Evolutionary conservation across 2,113 vertebrate genomes (phyloP), one percentile per base, ranked within the genome.

Genomic region (Geococcyx californianus): DNA sequence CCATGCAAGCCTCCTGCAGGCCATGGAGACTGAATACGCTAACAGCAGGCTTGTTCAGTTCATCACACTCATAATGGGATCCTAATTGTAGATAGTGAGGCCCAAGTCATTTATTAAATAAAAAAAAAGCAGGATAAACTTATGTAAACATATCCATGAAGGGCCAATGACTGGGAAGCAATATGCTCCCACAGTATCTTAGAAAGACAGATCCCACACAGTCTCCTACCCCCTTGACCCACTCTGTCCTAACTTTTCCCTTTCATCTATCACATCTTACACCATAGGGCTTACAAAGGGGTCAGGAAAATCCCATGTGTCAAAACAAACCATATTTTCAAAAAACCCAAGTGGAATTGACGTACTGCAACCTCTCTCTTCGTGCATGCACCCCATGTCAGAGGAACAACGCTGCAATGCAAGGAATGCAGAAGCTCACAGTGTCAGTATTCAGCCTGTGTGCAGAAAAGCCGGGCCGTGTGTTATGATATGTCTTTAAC

Each of bases 1-100:
- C 29, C 34, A 34, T 0, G 0, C 0, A 0, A 66, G 13, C 42
- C 55, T 74, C 47, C 36, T 31, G 21, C 0, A 1, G 33, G 36
- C 26, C 19, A 10, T 5, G 6, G 51, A 82, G 34, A 44, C 19
- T 36, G 21, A 82, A 72, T 34, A 82, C 34, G 63, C 14, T 16
- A 87, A 3, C 7, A 44, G 31, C 55, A 77, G 42, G 47, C 63
- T 16, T 1, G 1, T 6, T 74, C 36, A 38, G 31, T 25, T 87
- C 40, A 81, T 45, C 25, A 12, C 42, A 38, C 24, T 70, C 1
- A 0, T 29, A 83, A 83, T 19, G 33, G 18, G 16, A 77, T 63
- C 23, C 52, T 83, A 74, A 74, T 1, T 59, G 75, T 14, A 72
- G 40, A 64, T 11, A 66, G 74, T 47, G 16, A 49, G 29, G 36